Evolutionary conservation across 2,888 invertebrate genomes (phyloP).

Genomic region (Bedellia somnulentella): DNA sequence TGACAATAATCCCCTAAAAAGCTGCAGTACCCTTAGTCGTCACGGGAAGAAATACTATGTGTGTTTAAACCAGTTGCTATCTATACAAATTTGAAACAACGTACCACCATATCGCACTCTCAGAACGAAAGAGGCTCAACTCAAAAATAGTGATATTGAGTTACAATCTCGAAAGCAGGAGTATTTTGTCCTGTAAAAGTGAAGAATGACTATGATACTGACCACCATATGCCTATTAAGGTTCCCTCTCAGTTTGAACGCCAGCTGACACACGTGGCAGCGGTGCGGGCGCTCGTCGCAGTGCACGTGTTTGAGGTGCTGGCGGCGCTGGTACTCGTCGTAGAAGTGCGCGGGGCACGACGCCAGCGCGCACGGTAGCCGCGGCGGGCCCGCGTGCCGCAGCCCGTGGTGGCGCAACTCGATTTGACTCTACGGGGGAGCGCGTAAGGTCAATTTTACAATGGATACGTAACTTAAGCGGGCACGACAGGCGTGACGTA

Average conservation of each 20-base stretch:
- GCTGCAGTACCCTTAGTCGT: too few relatives aligned
- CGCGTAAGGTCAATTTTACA: too few relatives aligned
- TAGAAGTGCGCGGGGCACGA: neutral
- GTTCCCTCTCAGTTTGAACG: constrained; percentile 6
- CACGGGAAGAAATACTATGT: neutral
- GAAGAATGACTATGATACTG: constrained; percentile 2
- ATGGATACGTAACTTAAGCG: too few relatives aligned
- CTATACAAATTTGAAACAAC: neutral
- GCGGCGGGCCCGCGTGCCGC: neutral
- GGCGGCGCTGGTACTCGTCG: neutral
- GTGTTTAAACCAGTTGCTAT: neutral
- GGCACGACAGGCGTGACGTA: too few relatives aligned
- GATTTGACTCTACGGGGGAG: too few relatives aligned
- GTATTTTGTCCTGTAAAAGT: constrained; percentile 6
- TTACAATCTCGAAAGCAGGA: too few relatives aligned
- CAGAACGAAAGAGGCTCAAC: too few relatives aligned
- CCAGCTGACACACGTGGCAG: constrained; percentile 5
- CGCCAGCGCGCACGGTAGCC: neutral
- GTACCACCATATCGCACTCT: constrained; percentile 6
- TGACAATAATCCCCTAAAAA: too few relatives aligned
- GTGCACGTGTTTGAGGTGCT: constrained; percentile 5
- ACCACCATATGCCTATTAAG: constrained; percentile 3
- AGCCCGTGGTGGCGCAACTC: neutral
- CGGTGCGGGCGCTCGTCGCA: constrained; percentile 7
- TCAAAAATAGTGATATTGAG: too few relatives aligned